Evolutionary conservation across 2,113 vertebrate genomes (phyloP), one percentile per base, ranked within the genome.

Genomic region (Nothoprocta perdicaria): DNA sequence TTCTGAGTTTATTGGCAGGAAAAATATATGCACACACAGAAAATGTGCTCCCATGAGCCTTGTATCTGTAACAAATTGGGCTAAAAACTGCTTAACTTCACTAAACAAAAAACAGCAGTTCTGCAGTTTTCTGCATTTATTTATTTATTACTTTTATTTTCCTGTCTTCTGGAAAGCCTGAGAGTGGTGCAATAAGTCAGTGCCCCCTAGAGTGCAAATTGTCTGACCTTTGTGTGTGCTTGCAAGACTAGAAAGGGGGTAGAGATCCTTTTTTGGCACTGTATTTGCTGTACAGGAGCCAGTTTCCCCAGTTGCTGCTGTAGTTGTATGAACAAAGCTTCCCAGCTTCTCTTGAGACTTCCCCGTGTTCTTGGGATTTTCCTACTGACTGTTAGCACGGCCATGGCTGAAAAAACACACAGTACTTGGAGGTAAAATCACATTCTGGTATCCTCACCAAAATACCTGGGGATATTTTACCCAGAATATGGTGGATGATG

Each of bases 331-430:
- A 67, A 16, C 53, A 53, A 80, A 84, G 4, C n/a, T 10, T 26
- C 2, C 7, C 5, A 35, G 31, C 1, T 61, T 58, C 4, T 61
- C 27, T 62, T 33, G 4, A 10, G 21, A 48, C 10, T 48, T 48
- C 48, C 48, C 22, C 15, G 21, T 87, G 27, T 9, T 31, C 1
- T 5, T 48, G 41, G 9, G 19, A 75, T 81, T 67, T 67, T 14
- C 43, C 6, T 31, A 45, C 5, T 40, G 5, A 17, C 21, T 48
- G n/a, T n/a, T 50, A 68, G 29, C 23, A 58, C 23, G 71, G 41
- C 48, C 0, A 23, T 7, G 21, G 5, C 4, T 24, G 16, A 19
- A 17, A 17, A 14, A 76, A 24, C 24, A 7, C 4, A 7, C 2
- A 77, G 38, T 29, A 66, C 4, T 48, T 45, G 27, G 7, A n/a